Conservation (phyloP, 2,888 invertebrate species). For the Bugula neritina region DNA sequence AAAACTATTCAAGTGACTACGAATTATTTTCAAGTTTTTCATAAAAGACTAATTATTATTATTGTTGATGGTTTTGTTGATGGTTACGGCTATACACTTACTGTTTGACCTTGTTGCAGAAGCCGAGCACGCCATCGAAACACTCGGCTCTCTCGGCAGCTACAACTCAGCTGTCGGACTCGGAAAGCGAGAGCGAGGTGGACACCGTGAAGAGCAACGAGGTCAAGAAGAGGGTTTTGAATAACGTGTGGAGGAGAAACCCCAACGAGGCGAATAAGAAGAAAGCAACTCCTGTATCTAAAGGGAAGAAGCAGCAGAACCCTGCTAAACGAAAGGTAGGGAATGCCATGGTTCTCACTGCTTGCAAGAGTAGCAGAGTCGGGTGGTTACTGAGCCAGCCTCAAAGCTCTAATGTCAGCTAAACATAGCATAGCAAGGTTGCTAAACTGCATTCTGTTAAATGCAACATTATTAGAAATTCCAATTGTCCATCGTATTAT, state of each 20-base stretch:
- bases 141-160: background rate
- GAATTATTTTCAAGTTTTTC: too few relatives aligned
- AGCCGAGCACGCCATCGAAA: background rate
- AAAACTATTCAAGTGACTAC: too few relatives aligned
- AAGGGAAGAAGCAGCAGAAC: background rate
- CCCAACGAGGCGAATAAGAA: background rate
- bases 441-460: too few relatives aligned
- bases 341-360: background rate
- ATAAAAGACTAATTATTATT: too few relatives aligned
- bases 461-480: too few relatives aligned
- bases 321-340: background rate
- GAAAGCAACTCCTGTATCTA: background rate
- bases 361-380: background rate
- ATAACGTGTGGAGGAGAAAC: background rate
- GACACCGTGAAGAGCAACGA: slow-evolving; percentile 9
- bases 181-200: slow-evolving; percentile 18
- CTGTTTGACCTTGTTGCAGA: too few relatives aligned
- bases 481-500: too few relatives aligned
- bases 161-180: background rate
- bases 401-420: too few relatives aligned
- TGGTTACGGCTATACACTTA: too few relatives aligned
- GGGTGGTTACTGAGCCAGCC: too few relatives aligned
- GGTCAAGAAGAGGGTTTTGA: slow-evolving; percentile 14
- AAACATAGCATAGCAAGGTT: too few relatives aligned
- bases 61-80: too few relatives aligned